These are phyloP conservation scores for Chaetodon trifasciatus DNA, from an alignment of 2,797 vertebrate genomes.

Conservation along the genomic window DNA sequence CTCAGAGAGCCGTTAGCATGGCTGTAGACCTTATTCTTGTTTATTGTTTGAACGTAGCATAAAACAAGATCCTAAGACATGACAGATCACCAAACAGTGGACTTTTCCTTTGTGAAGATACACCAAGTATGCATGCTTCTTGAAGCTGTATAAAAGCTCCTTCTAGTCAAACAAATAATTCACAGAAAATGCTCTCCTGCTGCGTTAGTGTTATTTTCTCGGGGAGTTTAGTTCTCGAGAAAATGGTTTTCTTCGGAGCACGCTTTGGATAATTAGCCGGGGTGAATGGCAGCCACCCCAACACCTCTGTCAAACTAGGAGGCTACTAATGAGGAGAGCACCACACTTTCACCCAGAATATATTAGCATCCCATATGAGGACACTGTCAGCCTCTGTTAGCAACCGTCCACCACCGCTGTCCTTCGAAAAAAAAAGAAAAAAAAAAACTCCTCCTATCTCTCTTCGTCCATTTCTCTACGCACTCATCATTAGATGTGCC, in stretches of 20 bases:
- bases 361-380: conserved; percentile 69
- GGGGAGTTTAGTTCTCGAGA: conserved; percentile 21
- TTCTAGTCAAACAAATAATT: conserved; percentile 48
- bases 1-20: neutral
- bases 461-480: conserved; percentile 28
- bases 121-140: neutral
- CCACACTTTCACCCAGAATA: conserved; percentile 71
- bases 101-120: neutral
- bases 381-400: conserved; percentile 47
- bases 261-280: conserved; percentile 66
- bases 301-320: conserved; percentile 69
- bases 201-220: conserved; percentile 41
- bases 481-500: conserved; percentile 25
- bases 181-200: conserved; percentile 19
- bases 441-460: neutral
- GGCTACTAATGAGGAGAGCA: conserved; percentile 72
- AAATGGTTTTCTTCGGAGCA: conserved; percentile 52
- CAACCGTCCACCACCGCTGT: conserved; percentile 36
- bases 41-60: neutral
- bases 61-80: neutral
- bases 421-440: conserved; percentile 13
- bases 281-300: conserved; percentile 71
- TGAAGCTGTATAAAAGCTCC: neutral
- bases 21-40: neutral
- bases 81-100: neutral